Percentiles rank a stretch among this genome's conserved stretches.
Evolutionary conservation across 2,113 vertebrate species (phyloP).

Genomic region (Ivindomyrus marchei): DNA sequence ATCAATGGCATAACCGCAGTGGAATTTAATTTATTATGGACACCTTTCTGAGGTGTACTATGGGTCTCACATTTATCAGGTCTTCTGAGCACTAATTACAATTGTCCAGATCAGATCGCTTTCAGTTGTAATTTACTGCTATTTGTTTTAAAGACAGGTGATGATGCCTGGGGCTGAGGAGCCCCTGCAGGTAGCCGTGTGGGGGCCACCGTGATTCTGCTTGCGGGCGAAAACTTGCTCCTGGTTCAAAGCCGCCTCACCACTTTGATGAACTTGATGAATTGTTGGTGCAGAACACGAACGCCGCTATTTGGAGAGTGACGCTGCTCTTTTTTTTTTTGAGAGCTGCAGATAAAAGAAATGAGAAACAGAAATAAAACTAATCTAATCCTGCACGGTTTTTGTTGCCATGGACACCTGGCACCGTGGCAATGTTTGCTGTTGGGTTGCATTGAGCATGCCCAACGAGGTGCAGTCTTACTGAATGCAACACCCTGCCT

Average conservation of each 20-base stretch:
- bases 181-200: neutral
- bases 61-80: neutral
- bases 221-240: neutral
- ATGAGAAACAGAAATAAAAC: neutral
- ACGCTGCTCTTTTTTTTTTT: neutral
- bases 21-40: neutral
- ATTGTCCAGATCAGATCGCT: neutral
- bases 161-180: neutral
- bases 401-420: slow-evolving; percentile 16
- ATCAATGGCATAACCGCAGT: neutral
- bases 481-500: neutral
- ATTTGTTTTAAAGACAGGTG: neutral
- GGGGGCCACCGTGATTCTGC: neutral
- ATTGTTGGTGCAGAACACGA: neutral
- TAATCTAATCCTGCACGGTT: neutral
- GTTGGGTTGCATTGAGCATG: neutral
- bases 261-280: neutral
- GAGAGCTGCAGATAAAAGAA: slow-evolving; percentile 2
- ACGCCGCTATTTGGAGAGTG: neutral
- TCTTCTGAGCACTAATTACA: neutral
- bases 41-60: neutral
- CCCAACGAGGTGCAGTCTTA: neutral
- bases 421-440: neutral
- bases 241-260: neutral
- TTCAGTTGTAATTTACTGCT: no score